Evolutionary conservation across 2,113 vertebrate species (phyloP).

Genomic region (Seriola rivoliana): DNA sequence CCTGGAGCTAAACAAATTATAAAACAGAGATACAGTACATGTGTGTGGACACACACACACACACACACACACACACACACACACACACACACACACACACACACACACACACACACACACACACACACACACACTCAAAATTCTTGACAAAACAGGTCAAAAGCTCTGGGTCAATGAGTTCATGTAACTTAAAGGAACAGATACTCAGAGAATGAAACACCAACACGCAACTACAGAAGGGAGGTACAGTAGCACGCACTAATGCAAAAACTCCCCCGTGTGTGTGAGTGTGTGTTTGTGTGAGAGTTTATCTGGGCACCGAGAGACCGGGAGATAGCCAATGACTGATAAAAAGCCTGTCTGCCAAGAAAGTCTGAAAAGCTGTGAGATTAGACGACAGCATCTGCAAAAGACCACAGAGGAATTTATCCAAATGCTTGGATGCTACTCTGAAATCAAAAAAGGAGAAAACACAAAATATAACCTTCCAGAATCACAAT

Average conservation of each 20-base stretch:
- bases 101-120: not conserved
- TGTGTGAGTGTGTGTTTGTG: slow-evolving; percentile 24
- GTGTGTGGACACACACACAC: not conserved
- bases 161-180: not conserved
- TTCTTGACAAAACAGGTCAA: not conserved
- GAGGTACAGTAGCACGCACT: not conserved
- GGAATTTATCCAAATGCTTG: slow-evolving; percentile 50
- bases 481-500: slow-evolving; percentile 6
- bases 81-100: not conserved
- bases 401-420: slow-evolving; percentile 63
- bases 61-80: not conserved
- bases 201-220: not conserved
- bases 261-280: slow-evolving; percentile 21
- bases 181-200: not conserved
- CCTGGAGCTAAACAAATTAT: not conserved
- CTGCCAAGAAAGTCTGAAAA: slow-evolving; percentile 63
- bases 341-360: slow-evolving; percentile 51
- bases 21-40: not conserved
- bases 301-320: slow-evolving; percentile 49
- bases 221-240: not conserved
- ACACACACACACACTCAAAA: not conserved
- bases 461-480: slow-evolving; percentile 29
- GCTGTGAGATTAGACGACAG: slow-evolving; percentile 64
- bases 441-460: slow-evolving; percentile 42
- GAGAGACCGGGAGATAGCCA: slow-evolving; percentile 56